Percentiles rank a stretch among this genome's conserved stretches.
Conservation (phyloP, 2,113 vertebrate species). For the Noturus placidus region DNA sequence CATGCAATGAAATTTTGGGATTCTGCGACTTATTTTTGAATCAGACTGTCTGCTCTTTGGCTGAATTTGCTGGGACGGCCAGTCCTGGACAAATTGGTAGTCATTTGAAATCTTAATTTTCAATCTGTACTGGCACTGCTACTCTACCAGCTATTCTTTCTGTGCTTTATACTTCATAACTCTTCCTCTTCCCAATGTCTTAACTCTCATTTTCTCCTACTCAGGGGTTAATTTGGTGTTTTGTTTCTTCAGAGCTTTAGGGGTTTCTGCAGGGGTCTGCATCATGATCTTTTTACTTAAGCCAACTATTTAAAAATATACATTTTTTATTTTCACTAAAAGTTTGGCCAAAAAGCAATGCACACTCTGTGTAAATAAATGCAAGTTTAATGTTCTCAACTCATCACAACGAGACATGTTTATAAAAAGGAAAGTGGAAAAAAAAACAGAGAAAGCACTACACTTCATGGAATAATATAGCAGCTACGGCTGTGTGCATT, state of each 20-base stretch:
- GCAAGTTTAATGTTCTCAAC: conserved; percentile 64
- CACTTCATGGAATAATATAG: conserved; percentile 57
- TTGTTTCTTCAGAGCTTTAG: conserved; percentile 4
- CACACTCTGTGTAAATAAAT: conserved; percentile 65
- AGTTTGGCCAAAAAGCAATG: conserved; percentile 33
- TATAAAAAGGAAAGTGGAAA: conserved; percentile 57
- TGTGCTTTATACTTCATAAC: neutral
- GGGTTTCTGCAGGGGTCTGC: neutral
- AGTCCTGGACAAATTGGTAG: no score
- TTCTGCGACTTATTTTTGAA: no score
- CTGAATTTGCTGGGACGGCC: no score
- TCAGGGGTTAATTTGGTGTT: conserved; percentile 2
- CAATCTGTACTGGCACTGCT: no score
- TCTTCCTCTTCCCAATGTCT: neutral
- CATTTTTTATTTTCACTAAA: conserved; percentile 42
- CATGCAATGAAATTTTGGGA: no score
- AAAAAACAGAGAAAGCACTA: conserved; percentile 62
- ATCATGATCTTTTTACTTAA: conserved; percentile 13
- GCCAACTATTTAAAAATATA: conserved; percentile 34
- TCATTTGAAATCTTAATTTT: no score
- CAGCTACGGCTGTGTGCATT: conserved; percentile 55
- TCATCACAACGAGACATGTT: conserved; percentile 62
- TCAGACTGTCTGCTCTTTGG: no score
- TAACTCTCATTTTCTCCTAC: neutral
- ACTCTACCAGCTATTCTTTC: neutral